Percentiles rank a stretch among this genome's conserved stretches.
phyloP scores from a whole-genome alignment of 2,113 vertebrate genomes.

The Gymnorhina tibicen region DNA sequence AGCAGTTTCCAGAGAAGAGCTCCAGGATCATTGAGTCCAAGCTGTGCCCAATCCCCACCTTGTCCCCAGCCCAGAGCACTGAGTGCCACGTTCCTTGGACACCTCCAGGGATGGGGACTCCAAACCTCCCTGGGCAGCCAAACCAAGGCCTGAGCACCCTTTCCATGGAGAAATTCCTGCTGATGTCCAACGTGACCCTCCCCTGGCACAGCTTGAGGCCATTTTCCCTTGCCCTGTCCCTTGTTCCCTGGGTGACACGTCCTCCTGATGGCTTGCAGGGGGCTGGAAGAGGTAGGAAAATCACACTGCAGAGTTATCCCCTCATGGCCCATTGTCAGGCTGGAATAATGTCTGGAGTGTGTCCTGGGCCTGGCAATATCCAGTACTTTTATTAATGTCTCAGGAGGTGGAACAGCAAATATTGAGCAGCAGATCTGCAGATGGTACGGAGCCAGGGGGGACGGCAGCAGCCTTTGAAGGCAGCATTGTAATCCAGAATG shows the following conservation, averaged over 20 bases:
- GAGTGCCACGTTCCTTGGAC: background rate
- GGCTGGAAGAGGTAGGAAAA: background rate
- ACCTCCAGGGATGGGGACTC: background rate
- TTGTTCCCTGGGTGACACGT: background rate
- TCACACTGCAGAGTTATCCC: background rate
- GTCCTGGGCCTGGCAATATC: background rate
- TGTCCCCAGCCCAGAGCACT: background rate
- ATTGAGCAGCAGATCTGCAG: constrained; percentile 3
- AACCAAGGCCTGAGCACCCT: rapidly evolving
- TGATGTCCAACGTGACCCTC: background rate
- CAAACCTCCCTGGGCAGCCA: background rate
- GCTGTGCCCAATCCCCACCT: background rate
- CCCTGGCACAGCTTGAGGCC: too few relatives aligned
- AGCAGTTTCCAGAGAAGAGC: background rate
- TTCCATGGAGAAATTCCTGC: background rate
- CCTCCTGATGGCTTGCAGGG: background rate
- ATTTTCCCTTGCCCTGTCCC: background rate
- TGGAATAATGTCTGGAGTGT: background rate
- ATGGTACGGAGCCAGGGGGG: background rate
- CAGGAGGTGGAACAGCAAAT: background rate
- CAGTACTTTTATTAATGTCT: background rate
- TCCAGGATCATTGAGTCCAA: rapidly evolving
- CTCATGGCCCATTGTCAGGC: background rate
- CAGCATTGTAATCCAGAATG: constrained; percentile 11
- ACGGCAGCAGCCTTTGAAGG: constrained; percentile 10